Conservation (phyloP, 92 coral and sea anemone species). For the Epizoanthus stellaris region DNA sequence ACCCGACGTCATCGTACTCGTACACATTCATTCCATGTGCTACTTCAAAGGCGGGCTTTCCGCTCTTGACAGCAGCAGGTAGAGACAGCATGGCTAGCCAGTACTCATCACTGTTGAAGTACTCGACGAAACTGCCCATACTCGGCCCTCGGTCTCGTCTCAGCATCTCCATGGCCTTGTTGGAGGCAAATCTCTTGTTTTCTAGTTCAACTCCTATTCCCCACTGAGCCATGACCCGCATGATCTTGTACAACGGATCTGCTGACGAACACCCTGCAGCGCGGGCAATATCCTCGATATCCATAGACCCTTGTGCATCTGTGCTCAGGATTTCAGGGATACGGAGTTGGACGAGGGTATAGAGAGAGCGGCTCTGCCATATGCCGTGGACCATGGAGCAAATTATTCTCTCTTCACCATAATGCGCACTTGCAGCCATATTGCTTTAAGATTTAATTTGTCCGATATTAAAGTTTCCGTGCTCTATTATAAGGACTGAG, state of each 20-base stretch:
- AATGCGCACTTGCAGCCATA: not conserved
- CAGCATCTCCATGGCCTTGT: constrained; percentile 54
- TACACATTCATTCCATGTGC: constrained; percentile 63
- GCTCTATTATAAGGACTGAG: too few relatives aligned
- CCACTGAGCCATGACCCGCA: constrained; percentile 67
- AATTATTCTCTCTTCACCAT: constrained; percentile 12
- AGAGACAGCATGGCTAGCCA: constrained; percentile 56
- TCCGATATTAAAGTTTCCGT: too few relatives aligned
- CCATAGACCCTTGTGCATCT: constrained; percentile 15
- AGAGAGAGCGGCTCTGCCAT: constrained; percentile 30
- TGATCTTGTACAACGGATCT: constrained; percentile 40
- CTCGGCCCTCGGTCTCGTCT: constrained; percentile 65
- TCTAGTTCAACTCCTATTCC: constrained; percentile 52
- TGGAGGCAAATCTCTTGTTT: constrained; percentile 45
- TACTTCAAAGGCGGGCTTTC: constrained; percentile 47
- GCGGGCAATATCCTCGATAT: constrained; percentile 44
- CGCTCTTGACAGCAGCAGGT: constrained; percentile 53
- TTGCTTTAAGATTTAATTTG: too few relatives aligned
- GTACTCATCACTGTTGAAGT: constrained; percentile 56
- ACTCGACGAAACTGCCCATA: constrained; percentile 54
- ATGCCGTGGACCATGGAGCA: constrained; percentile 55
- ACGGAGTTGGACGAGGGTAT: too few relatives aligned
- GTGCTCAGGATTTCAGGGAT: not conserved
- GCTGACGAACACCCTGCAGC: constrained; percentile 47
- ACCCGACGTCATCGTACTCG: too few relatives aligned